These are phyloP conservation scores for Chloroceryle amazona DNA, from an alignment of 2,797 vertebrate genomes.

Conservation along the genomic window DNA sequence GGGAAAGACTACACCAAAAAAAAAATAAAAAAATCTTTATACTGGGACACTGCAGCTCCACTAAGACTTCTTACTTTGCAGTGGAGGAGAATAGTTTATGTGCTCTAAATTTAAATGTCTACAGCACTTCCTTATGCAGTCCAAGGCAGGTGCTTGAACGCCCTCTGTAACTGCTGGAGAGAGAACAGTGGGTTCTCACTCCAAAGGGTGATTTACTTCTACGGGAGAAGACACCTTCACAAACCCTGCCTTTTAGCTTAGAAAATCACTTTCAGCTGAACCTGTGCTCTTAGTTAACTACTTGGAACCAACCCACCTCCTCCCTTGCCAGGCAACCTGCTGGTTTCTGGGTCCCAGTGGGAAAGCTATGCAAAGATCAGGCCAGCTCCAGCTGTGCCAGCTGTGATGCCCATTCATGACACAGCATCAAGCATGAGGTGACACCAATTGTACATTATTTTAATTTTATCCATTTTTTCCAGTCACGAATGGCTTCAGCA, in stretches of 20 bases:
- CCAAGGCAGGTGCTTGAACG: background rate
- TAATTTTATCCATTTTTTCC: background rate
- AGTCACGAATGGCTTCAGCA: background rate
- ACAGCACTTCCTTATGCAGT: background rate
- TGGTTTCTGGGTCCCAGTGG: background rate
- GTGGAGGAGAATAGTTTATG: background rate
- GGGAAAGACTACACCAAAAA: background rate
- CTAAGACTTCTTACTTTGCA: background rate
- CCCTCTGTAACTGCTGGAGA: background rate
- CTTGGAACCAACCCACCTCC: background rate
- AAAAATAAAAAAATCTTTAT: background rate
- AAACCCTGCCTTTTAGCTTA: background rate
- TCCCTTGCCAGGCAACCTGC: background rate
- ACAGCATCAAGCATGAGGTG: background rate
- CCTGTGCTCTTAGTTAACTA: background rate
- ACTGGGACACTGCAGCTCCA: background rate
- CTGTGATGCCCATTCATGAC: fast-evolving
- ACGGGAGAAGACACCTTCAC: background rate
- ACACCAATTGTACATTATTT: background rate
- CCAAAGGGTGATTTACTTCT: background rate
- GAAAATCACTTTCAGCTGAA: background rate
- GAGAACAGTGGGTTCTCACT: background rate
- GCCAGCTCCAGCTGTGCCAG: background rate
- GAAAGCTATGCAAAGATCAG: background rate
- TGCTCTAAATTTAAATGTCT: background rate